Evolutionary conservation across 2,888 invertebrate genomes (phyloP).

Genomic region (Pseudeuparius sepicola): DNA sequence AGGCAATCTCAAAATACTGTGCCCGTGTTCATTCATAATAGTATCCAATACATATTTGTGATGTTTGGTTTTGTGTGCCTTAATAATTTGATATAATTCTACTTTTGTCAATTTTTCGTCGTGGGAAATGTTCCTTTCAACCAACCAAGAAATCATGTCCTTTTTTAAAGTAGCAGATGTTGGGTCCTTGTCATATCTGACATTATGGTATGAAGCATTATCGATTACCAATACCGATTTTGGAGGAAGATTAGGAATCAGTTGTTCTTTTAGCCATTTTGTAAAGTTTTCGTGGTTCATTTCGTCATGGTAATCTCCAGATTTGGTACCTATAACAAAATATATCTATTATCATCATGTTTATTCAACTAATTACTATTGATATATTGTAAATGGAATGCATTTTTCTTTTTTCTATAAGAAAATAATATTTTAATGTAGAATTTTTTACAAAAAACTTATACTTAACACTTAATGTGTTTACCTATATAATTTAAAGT

Average conservation of each 20-base stretch:
- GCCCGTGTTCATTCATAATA: conserved; percentile 18
- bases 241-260: conserved; percentile 19
- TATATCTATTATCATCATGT: conserved; percentile 4
- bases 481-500: no score
- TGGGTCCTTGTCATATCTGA: conserved; percentile 15
- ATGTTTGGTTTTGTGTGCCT: conserved; percentile 18
- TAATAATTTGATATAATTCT: conserved; percentile 22
- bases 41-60: conserved; percentile 19
- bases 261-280: conserved; percentile 15
- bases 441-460: conserved; percentile 1
- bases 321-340: conserved; percentile 12
- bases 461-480: no score
- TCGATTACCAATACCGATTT: conserved; percentile 20
- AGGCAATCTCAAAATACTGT: conserved; percentile 22
- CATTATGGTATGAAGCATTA: conserved; percentile 23
- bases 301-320: conserved; percentile 16
- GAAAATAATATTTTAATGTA: conserved; percentile 6
- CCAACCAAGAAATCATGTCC: conserved; percentile 21
- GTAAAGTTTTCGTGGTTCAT: conserved; percentile 16
- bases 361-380: no score
- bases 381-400: no score
- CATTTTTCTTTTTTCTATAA: no score
- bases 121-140: conserved; percentile 14
- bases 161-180: conserved; percentile 15
- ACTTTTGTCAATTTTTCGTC: conserved; percentile 18